These are phyloP conservation scores for Auanema sp. DNA, from an alignment of 2,888 invertebrate species.

Conservation along the genomic window DNA sequence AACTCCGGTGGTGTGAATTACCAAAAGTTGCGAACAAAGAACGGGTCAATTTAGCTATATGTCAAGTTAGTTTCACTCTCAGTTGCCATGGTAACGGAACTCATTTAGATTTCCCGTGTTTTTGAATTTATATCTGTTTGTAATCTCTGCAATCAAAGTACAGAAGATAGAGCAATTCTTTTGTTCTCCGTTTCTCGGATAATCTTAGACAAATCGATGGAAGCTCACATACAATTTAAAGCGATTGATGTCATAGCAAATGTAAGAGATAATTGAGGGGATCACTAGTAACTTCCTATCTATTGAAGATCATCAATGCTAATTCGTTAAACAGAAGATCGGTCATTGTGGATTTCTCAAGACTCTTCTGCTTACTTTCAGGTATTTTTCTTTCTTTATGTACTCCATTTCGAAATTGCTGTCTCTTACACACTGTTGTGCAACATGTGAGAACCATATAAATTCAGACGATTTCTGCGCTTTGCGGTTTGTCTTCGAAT, in stretches of 20 bases:
- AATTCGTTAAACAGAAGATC: neutral
- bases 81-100: neutral
- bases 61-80: neutral
- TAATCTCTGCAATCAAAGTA: neutral
- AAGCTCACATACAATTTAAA: slow-evolving; percentile 1
- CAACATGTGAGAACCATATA: neutral
- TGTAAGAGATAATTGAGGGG: neutral
- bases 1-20: neutral
- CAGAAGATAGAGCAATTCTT: slow-evolving; percentile 8
- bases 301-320: neutral
- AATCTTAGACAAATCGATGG: slow-evolving; percentile 7
- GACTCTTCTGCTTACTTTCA: neutral
- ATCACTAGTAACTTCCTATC: neutral
- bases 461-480: slow-evolving; percentile 12
- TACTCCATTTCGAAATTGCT: neutral
- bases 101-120: slow-evolving; percentile 5
- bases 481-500: slow-evolving; percentile 5
- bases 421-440: neutral
- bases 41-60: neutral
- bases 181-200: slow-evolving; percentile 7
- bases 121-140: slow-evolving; percentile 7
- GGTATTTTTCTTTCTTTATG: neutral
- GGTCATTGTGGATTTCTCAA: slow-evolving; percentile 2
- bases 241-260: slow-evolving; percentile 2
- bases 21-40: neutral